These are phyloP conservation scores for Rhinolophus sinicus DNA, from an alignment of 2,113 vertebrate genomes.

Conservation along the genomic window DNA sequence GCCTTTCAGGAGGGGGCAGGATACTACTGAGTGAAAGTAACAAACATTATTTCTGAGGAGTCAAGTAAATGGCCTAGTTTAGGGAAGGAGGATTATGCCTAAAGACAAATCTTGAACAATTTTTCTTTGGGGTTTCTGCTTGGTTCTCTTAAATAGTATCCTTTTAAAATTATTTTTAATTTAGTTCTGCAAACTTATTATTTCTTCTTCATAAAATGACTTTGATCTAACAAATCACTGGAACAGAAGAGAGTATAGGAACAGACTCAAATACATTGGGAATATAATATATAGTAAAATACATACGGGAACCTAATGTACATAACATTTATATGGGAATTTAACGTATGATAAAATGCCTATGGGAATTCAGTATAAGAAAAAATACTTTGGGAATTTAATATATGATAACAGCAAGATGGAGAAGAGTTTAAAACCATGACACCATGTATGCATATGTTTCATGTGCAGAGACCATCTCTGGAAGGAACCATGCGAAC, in stretches of 20 bases:
- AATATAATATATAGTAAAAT: accelerated
- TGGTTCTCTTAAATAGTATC: background rate
- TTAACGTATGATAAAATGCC: accelerated
- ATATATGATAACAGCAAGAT: accelerated
- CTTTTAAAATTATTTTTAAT: background rate
- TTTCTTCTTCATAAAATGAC: background rate
- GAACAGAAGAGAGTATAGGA: accelerated
- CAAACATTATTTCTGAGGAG: background rate
- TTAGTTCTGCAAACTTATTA: background rate
- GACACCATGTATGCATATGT: accelerated
- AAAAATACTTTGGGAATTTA: background rate
- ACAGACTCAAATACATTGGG: accelerated
- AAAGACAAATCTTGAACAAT: background rate
- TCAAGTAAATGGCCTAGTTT: background rate
- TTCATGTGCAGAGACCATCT: background rate
- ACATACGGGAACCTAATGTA: accelerated
- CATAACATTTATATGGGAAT: accelerated
- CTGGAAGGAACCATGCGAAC: background rate
- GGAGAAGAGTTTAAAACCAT: accelerated
- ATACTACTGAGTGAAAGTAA: background rate
- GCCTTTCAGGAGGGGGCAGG: background rate
- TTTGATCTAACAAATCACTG: background rate
- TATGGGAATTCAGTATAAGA: too few species aligned
- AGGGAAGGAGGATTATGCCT: accelerated
- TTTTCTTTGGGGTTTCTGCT: background rate